Percentiles rank a stretch among this genome's conserved stretches.
These are phyloP conservation scores for Brenthis daphne DNA, from an alignment of 2,888 invertebrate species.

Conservation along the genomic window DNA sequence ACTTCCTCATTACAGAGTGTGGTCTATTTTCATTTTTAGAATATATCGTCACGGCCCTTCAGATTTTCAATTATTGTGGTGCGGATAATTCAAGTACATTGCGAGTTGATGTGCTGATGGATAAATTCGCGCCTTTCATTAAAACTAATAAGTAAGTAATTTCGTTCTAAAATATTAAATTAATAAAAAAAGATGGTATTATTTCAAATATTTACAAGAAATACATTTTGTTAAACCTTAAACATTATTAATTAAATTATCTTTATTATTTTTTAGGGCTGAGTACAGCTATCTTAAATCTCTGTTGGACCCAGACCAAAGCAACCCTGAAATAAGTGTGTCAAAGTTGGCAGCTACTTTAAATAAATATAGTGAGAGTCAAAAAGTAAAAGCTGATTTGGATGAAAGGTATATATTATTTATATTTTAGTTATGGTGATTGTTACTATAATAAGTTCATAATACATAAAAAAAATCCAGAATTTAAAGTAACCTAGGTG, in stretches of 20 bases:
- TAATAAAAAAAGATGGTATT: background rate
- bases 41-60: slow-evolving; percentile 69
- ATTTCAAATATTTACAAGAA: background rate
- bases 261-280: slow-evolving; percentile 48
- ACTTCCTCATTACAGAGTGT: slow-evolving; percentile 47
- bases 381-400: slow-evolving; percentile 66
- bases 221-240: background rate
- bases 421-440: no score
- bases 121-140: slow-evolving; percentile 71
- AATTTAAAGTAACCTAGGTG: no score
- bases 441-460: no score
- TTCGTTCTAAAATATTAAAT: background rate
- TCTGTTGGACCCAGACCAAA: slow-evolving; percentile 67
- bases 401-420: slow-evolving; percentile 67
- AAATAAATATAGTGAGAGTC: slow-evolving; percentile 67
- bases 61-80: slow-evolving; percentile 74
- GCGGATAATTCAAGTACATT: slow-evolving; percentile 61
- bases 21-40: slow-evolving; percentile 62
- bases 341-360: slow-evolving; percentile 62
- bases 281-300: slow-evolving; percentile 67
- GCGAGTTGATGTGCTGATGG: slow-evolving; percentile 69
- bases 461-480: no score
- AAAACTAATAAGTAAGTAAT: slow-evolving; percentile 72
- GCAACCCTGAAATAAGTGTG: slow-evolving; percentile 69
- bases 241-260: background rate